These are phyloP conservation scores for Eulemur rufifrons DNA, from an alignment of 2,113 vertebrate species.

Conservation along the genomic window DNA sequence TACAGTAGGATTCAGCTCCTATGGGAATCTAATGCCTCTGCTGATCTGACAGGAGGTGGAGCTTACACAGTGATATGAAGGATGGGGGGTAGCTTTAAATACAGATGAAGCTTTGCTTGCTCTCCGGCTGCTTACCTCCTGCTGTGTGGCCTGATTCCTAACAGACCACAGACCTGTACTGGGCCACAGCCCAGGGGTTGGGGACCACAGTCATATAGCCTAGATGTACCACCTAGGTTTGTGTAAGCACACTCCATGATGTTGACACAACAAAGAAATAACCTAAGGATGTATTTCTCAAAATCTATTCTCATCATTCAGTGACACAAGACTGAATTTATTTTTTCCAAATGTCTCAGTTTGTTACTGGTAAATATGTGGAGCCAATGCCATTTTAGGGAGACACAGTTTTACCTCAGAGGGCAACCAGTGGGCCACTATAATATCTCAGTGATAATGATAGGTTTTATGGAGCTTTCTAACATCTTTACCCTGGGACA, in stretches of 20 bases:
- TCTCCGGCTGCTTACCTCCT: too few species aligned
- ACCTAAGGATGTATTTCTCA: not conserved
- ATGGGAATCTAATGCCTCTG: too few species aligned
- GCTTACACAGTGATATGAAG: too few species aligned
- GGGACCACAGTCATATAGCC: not conserved
- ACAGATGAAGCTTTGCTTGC: too few species aligned
- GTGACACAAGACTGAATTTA: not conserved
- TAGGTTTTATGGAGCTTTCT: not conserved
- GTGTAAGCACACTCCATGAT: not conserved
- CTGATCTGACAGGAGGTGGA: too few species aligned
- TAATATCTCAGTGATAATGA: not conserved
- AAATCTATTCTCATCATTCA: not conserved
- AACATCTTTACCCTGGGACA: not conserved
- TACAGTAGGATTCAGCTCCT: too few species aligned
- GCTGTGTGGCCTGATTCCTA: too few species aligned
- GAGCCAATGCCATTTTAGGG: not conserved
- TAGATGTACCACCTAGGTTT: not conserved
- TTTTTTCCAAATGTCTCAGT: not conserved
- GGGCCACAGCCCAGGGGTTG: too few species aligned
- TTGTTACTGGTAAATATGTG: not conserved
- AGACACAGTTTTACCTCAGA: not conserved
- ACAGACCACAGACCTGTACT: too few species aligned
- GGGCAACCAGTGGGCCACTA: not conserved
- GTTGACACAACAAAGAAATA: not conserved
- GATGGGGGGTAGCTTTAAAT: too few species aligned